Base-by-base conservation (phyloP, 2,113 vertebrate genomes). In the Zapus hudsonius region DNA sequence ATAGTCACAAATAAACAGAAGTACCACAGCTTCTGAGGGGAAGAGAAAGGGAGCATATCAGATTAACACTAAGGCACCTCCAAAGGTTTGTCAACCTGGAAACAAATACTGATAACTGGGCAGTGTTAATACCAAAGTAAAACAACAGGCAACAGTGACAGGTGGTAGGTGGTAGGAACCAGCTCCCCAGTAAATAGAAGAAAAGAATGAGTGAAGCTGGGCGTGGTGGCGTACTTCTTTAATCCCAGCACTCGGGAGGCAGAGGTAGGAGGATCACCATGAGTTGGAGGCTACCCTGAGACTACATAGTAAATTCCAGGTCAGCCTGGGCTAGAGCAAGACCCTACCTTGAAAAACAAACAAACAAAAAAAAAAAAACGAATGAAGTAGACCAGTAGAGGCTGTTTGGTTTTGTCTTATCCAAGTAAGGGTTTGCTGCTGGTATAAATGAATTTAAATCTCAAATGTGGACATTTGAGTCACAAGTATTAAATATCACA, bases 401-500 rank as follows among this genome's bases (percentile, higher is more conserved):
- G 42, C 76, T 87, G 72, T 69, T 87, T 17, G 70, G 38, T 33
- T 81, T 63, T 22, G 55, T 63, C 63, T 83, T 83, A 52, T 44
- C 81, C 25, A 79, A 36, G 52, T 52, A 52, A 40, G 55, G 64
- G 59, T 70, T 85, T 19, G 59, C n/a, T 31, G 57, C 13, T 44
- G 27, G 55, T 19, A 2, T 33, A 33, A 83, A 66, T 33, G 33
- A 84, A 38, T 55, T 72, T 76, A 84, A 69, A 66, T 74, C 40
- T 85, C 47, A 89, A 25, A 61, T 73, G 19, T 52, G 23, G 70
- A 91, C 70, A 70, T 40, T 0, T 73, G 31, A 4, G 75, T 87
- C 52, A 76, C 17, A 91, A 29, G 44, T 72, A 81, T 7, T 92
- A 70, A 91, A 88, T n/a, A n/a, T 93, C 80, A 25, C 31, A 84